phyloP scores from a whole-genome alignment of 2,888 invertebrate species.

The Cryptocheilus praepositus region DNA sequence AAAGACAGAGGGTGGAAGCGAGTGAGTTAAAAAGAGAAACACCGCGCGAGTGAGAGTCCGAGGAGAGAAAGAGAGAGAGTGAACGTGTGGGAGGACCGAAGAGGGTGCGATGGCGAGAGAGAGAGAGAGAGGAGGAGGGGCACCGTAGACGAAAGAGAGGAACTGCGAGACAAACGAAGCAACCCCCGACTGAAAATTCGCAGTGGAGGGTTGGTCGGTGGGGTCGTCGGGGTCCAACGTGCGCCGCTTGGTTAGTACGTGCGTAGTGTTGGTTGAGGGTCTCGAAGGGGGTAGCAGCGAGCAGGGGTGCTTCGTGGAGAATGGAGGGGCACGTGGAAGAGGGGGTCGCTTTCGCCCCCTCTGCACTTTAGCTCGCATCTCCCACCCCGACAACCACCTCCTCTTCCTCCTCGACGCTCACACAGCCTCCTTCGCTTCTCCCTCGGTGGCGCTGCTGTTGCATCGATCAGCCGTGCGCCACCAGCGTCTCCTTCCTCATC shows the following conservation, averaged over 20 bases:
- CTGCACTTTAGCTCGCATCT: slow-evolving; percentile 7
- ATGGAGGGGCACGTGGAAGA: slow-evolving; percentile 6
- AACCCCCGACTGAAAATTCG: slow-evolving; percentile 39
- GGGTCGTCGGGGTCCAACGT: slow-evolving; percentile 39
- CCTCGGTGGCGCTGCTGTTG: slow-evolving; percentile 66
- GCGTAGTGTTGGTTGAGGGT: slow-evolving; percentile 33
- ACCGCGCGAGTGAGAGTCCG: no score
- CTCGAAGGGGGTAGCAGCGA: slow-evolving; percentile 1
- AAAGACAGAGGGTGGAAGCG: slow-evolving; percentile 34
- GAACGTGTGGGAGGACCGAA: no score
- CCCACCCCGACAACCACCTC: slow-evolving; percentile 2
- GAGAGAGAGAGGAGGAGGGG: slow-evolving; percentile 43
- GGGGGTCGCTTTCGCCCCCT: slow-evolving; percentile 2
- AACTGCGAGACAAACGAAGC: slow-evolving; percentile 36
- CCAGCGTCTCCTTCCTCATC: slow-evolving; percentile 35
- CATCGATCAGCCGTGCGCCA: slow-evolving; percentile 72
- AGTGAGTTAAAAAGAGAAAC: slow-evolving; percentile 19
- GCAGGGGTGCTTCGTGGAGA: slow-evolving; percentile 8
- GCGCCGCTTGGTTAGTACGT: slow-evolving; percentile 54
- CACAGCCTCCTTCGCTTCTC: slow-evolving; percentile 24
- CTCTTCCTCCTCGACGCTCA: slow-evolving; percentile 20
- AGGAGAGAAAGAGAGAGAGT: no score
- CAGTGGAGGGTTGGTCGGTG: slow-evolving; percentile 34
- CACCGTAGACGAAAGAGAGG: slow-evolving; percentile 7
- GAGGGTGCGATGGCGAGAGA: no score